A percentile compares a stretch with the other conserved stretches of the same genome.
phyloP scores from a whole-genome alignment of 92 coral and sea anemone species.

The Parazoanthus atlanticus region DNA sequence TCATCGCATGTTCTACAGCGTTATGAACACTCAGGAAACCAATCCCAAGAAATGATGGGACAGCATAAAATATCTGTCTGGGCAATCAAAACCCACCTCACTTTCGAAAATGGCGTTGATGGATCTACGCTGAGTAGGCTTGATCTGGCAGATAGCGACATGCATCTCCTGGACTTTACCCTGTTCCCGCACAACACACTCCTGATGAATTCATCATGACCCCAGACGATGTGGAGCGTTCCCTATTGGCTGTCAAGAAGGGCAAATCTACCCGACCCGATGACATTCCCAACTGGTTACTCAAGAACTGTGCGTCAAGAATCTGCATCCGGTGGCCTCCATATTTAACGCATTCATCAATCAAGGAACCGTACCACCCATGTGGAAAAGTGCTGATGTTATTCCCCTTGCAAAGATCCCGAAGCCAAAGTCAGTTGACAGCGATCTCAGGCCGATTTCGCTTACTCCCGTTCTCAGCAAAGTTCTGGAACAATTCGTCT shows the following conservation, averaged over 20 bases:
- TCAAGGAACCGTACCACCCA: slow-evolving; percentile 30
- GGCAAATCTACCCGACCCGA: not conserved
- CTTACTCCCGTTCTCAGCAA: slow-evolving; percentile 46
- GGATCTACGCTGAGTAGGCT: not conserved
- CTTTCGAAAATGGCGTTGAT: too few relatives aligned
- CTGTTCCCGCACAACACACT: not conserved
- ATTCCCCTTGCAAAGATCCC: not conserved
- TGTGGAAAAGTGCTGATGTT: slow-evolving; percentile 38
- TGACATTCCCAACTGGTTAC: slow-evolving; percentile 50
- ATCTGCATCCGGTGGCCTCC: not conserved
- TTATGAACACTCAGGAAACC: too few relatives aligned
- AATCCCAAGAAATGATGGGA: too few relatives aligned
- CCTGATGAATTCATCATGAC: slow-evolving; percentile 44
- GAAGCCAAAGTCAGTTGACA: not conserved
- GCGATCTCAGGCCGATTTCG: slow-evolving; percentile 39
- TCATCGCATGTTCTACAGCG: slow-evolving; percentile 10
- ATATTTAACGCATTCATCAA: slow-evolving; percentile 46
- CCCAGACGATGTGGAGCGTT: slow-evolving; percentile 32
- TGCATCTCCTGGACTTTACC: not conserved
- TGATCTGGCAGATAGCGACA: not conserved
- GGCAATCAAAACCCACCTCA: slow-evolving; percentile 7
- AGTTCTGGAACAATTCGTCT: slow-evolving; percentile 49
- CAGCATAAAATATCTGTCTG: not conserved
- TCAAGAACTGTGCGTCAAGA: slow-evolving; percentile 30
- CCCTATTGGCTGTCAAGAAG: slow-evolving; percentile 7